Evolutionary conservation across 2,888 invertebrate genomes (phyloP).

Genomic region (Hedychridium roseum): DNA sequence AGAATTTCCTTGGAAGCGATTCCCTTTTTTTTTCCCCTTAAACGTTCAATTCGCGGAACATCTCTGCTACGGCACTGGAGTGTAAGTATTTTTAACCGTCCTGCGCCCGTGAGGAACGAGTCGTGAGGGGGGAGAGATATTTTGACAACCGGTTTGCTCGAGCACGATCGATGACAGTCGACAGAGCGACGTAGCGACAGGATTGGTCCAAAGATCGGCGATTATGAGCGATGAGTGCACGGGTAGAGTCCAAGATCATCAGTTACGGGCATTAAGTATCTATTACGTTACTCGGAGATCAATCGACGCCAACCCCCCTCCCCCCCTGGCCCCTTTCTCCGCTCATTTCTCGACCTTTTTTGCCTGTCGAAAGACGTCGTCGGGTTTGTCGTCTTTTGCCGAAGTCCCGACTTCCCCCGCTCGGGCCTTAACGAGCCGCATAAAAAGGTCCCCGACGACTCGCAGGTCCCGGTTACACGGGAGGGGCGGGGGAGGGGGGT

Average conservation of each 20-base stretch:
- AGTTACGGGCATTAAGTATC: constrained; percentile 44
- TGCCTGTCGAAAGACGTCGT: constrained; percentile 6
- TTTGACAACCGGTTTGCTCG: too few relatives aligned
- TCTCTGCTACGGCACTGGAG: too few relatives aligned
- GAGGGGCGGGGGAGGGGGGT: background rate
- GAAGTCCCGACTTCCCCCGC: constrained; percentile 6
- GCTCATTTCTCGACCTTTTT: constrained; percentile 16
- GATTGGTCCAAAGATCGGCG: too few relatives aligned
- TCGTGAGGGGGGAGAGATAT: too few relatives aligned
- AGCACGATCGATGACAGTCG: too few relatives aligned
- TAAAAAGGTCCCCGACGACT: constrained; percentile 7
- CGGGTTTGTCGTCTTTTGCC: constrained; percentile 4
- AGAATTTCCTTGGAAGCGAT: too few relatives aligned
- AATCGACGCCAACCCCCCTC: constrained; percentile 7
- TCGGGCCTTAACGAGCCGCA: constrained; percentile 15
- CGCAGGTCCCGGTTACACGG: background rate
- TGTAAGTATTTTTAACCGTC: too few relatives aligned
- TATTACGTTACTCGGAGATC: constrained; percentile 29
- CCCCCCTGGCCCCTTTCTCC: constrained; percentile 18
- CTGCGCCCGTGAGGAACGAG: too few relatives aligned
- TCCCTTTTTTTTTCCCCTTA: too few relatives aligned
- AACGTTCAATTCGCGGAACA: too few relatives aligned
- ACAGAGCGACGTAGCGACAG: too few relatives aligned
- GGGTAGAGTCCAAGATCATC: constrained; percentile 23
- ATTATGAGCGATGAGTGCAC: constrained; percentile 7